These are phyloP conservation scores for Holacanthella duospinosa DNA, from an alignment of 2,888 invertebrate genomes.

Conservation along the genomic window DNA sequence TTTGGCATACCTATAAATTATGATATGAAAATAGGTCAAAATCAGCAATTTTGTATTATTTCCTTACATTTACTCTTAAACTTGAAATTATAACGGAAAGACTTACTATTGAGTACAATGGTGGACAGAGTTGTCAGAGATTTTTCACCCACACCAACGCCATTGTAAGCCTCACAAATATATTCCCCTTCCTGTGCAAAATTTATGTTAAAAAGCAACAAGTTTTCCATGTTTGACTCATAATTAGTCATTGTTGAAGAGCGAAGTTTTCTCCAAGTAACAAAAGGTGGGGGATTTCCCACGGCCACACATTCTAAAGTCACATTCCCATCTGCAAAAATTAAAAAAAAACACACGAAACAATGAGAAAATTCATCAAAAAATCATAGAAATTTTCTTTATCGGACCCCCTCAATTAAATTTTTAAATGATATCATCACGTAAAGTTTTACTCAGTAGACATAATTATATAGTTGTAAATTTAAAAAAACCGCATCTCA, in stretches of 20 bases:
- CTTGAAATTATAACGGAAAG: not conserved
- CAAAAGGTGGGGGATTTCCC: conserved; percentile 56
- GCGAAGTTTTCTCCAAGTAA: conserved; percentile 52
- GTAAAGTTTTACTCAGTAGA: not conserved
- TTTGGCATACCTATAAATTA: conserved; percentile 41
- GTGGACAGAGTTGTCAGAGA: conserved; percentile 46
- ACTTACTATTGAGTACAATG: conserved; percentile 42
- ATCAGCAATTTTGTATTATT: not conserved
- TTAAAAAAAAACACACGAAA: not conserved
- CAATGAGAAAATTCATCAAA: not conserved
- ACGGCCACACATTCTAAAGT: conserved; percentile 60
- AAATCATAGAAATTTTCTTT: not conserved
- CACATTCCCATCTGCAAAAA: conserved; percentile 49
- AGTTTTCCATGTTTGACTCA: conserved; percentile 44
- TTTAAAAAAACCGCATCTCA: not conserved
- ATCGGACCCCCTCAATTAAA: not conserved
- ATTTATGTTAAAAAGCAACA: conserved; percentile 50
- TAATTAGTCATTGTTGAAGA: conserved; percentile 28
- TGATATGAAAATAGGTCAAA: not conserved
- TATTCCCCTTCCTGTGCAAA: conserved; percentile 63
- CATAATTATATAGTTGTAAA: conserved; percentile 1
- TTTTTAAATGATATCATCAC: conserved; percentile 3
- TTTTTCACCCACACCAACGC: conserved; percentile 42
- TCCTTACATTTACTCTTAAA: no score
- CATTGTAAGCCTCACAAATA: conserved; percentile 61